Evolutionary conservation across 2,113 vertebrate genomes (phyloP), one percentile per base, ranked within the genome.

Genomic region (Lichenostomus cassidix): DNA sequence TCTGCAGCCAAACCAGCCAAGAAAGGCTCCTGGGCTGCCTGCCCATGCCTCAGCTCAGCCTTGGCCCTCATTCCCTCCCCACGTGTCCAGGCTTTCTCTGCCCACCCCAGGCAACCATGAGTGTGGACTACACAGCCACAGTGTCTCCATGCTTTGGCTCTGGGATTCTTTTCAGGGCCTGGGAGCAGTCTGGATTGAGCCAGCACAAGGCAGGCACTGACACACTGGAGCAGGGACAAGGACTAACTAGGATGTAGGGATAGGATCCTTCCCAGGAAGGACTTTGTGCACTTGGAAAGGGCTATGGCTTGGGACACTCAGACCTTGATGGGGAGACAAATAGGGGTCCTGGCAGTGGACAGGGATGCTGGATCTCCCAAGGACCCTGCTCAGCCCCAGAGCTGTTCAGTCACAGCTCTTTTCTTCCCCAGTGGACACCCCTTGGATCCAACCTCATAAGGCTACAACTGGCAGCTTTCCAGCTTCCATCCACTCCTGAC

Each of bases 11-110:
- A 52, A 31, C 9, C 68, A 62, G 37, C 33, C 63, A 11, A 23
- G 62, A 75, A 64, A 46, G 41, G 68, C 41, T 83, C 31, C 46
- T 12, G 46, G 41, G 41, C 70, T 88, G 42, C 49, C 44, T 67
- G 39, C 49, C 35, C 64, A 62, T 8, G 1, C 12, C 29, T 27
- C 9, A 2, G 52, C 68, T 65, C 25, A 67, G 74, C 18, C 52
- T 20, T 24, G 33, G 20, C 2, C 0, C 0, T 42, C 23, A 37
- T 52, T 46, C 58, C n/a, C 39, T 65, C 33, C 37, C 27, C 47
- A 22, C 0, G 0, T 11, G 17, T 17, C 63, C 33, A 42, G 27
- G 64, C 47, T 73, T 70, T 25, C 63, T 65, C 16, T 89, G 49
- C 28, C 33, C 7, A 1, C 22, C 18, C 16, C 35, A 33, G 50